These are phyloP conservation scores for Leuciscus idus DNA, from an alignment of 2,113 vertebrate species.

Conservation along the genomic window DNA sequence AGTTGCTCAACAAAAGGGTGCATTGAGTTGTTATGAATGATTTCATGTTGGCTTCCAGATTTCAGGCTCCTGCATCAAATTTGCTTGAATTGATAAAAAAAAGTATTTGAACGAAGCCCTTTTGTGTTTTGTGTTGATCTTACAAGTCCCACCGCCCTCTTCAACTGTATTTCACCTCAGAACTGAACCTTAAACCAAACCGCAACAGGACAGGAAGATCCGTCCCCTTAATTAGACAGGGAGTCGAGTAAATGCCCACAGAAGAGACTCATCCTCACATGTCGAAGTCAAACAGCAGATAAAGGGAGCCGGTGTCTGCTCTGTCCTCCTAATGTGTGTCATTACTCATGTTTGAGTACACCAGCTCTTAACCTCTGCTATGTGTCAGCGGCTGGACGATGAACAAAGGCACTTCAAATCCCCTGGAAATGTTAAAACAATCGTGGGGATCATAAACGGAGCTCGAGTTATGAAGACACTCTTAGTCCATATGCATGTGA, in stretches of 20 bases:
- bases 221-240: background rate
- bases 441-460: background rate
- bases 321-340: background rate
- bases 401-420: background rate
- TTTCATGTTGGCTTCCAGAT: background rate
- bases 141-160: background rate
- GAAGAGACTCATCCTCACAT: background rate
- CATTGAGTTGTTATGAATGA: background rate
- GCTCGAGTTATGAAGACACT: background rate
- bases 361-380: background rate
- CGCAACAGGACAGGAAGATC: background rate
- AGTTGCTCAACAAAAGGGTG: background rate
- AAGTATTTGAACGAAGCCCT: background rate
- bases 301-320: background rate
- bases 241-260: background rate
- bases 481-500: background rate
- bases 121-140: background rate
- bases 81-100: background rate
- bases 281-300: background rate
- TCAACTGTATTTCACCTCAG: slow-evolving; percentile 3
- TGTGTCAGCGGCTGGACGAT: background rate
- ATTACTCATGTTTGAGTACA: background rate
- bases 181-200: background rate
- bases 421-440: background rate
- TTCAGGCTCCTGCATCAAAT: background rate